Conservation (phyloP, 1,140 invertebrate genomes). For the Galendromus occidentalis region DNA sequence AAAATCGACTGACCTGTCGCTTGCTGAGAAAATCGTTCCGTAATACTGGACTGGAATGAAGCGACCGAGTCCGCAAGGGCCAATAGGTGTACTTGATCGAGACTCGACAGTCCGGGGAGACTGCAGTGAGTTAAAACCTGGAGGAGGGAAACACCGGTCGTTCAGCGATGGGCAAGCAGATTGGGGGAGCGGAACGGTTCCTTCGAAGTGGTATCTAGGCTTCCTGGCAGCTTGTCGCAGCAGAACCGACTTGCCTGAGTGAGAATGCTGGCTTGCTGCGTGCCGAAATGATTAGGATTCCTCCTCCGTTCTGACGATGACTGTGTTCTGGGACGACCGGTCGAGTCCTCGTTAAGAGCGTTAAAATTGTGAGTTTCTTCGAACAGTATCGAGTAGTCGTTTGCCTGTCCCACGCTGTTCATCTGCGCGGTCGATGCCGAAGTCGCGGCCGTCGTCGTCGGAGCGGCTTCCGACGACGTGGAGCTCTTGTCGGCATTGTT, state of each 20-base stretch:
- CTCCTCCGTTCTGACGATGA: not conserved
- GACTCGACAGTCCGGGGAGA: conserved; percentile 79
- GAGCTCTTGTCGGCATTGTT: conserved; percentile 17
- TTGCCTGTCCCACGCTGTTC: not conserved
- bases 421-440: not conserved
- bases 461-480: conserved; percentile 15
- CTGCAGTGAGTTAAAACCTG: conserved; percentile 84
- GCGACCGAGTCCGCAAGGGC: conserved; percentile 94
- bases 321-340: conserved; percentile 1
- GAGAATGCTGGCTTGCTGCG: not conserved
- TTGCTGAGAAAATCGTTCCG: conserved; percentile 18
- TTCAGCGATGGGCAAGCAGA: too few relatives aligned
- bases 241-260: conserved; percentile 7
- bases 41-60: conserved; percentile 32
- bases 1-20: conserved; percentile 12
- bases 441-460: too few relatives aligned
- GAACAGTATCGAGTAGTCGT: conserved; percentile 9
- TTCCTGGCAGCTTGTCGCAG: too few relatives aligned
- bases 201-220: too few relatives aligned
- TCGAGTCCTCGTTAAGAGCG: not conserved
- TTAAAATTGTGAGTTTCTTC: conserved; percentile 4
- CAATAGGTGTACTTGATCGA: conserved; percentile 97
- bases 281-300: conserved; percentile 10
- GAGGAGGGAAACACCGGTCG: conserved; percentile 36
- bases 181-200: too few relatives aligned